These are phyloP conservation scores for Lemur catta DNA, from an alignment of 2,797 vertebrate genomes.

Conservation along the genomic window DNA sequence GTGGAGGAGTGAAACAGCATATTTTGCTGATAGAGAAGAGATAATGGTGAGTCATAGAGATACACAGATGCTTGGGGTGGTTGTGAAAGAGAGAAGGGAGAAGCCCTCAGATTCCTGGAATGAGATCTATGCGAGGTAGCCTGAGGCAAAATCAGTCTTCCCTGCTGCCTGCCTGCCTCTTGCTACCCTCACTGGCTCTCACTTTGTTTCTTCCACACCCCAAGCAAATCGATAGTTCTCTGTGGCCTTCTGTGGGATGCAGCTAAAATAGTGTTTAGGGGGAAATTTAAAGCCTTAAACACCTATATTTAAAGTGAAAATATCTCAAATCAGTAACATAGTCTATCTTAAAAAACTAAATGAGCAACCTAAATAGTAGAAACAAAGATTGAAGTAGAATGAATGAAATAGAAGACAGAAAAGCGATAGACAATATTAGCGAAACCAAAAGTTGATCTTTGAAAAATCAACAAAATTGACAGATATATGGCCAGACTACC, in stretches of 20 bases:
- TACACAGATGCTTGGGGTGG: neutral
- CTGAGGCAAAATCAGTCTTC: neutral
- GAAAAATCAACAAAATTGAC: neutral
- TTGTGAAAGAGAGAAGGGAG: slow-evolving; percentile 46
- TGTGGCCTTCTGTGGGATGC: neutral
- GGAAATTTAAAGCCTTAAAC: neutral
- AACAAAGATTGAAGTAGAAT: neutral
- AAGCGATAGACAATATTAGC: neutral
- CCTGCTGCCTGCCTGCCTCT: neutral
- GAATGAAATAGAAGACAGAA: neutral
- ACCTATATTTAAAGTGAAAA: too few relatives aligned
- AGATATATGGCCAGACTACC: neutral
- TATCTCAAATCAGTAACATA: neutral
- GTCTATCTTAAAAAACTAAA: neutral
- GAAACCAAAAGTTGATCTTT: neutral
- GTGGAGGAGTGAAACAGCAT: slow-evolving; percentile 28
- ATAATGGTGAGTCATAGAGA: slow-evolving; percentile 50
- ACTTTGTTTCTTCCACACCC: neutral
- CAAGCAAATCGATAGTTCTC: neutral
- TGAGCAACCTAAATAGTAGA: neutral
- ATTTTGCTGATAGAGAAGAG: slow-evolving; percentile 38
- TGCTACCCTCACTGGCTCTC: neutral
- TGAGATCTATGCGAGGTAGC: neutral
- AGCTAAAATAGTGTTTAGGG: neutral
- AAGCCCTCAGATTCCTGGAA: slow-evolving; percentile 5